Percentiles rank a stretch among this genome's conserved stretches.
Conservation (phyloP, 2,888 invertebrate genomes). For the Incurvaria masculella region DNA sequence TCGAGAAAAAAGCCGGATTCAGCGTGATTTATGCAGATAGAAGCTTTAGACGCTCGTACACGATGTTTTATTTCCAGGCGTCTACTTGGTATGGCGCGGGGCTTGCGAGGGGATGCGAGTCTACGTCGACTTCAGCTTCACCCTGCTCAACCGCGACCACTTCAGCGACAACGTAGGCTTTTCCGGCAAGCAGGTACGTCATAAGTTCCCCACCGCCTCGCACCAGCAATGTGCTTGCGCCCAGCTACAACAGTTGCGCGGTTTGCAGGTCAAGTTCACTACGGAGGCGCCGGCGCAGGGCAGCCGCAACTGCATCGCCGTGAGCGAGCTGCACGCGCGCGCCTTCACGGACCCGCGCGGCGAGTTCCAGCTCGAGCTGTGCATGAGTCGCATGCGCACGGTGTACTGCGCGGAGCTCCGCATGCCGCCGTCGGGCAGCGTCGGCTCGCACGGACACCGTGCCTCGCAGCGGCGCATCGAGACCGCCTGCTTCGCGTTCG, state of each 20-base stretch:
- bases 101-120: conserved; percentile 72
- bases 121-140: conserved; percentile 78
- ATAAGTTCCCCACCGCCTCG: no score
- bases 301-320: conserved; percentile 68
- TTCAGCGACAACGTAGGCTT: conserved; percentile 80
- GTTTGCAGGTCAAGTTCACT: conserved; percentile 52
- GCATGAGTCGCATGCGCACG: conserved; percentile 71
- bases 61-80: conserved; percentile 70
- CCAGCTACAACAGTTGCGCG: conserved; percentile 24
- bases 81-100: conserved; percentile 74
- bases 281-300: conserved; percentile 70
- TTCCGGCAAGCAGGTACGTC: conserved; percentile 71
- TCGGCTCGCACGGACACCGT: conserved; percentile 18
- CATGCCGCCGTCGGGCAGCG: conserved; percentile 54
- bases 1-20: no score
- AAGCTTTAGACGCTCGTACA: conserved; percentile 6
- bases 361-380: conserved; percentile 76
- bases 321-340: conserved; percentile 65
- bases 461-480: conserved; percentile 46
- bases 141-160: conserved; percentile 75
- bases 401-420: conserved; percentile 70
- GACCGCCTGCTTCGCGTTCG: conserved; percentile 71
- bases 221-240: background rate
- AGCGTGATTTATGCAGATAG: no score
- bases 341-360: conserved; percentile 77